A percentile compares a stretch with the other conserved stretches of the same genome.
These are phyloP conservation scores for Leptinotarsa texana DNA, from an alignment of 1,140 invertebrate genomes.

Conservation along the genomic window DNA sequence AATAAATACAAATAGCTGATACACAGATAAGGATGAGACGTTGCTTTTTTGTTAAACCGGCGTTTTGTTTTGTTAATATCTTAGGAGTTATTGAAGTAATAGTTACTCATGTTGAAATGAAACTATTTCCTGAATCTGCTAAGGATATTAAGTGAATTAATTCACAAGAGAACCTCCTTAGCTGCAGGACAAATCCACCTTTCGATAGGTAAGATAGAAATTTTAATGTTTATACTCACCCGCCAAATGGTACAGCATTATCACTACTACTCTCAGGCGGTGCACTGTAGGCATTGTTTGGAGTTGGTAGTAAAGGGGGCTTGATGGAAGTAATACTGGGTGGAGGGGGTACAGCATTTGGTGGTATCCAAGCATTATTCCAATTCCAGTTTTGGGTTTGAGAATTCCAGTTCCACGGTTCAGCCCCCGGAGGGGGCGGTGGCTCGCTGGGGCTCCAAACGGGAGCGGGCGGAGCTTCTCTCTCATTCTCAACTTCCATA, in stretches of 20 bases:
- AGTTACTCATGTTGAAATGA: no score
- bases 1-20: no score
- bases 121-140: no score
- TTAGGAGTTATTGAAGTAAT: no score
- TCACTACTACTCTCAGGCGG: conserved; percentile 47
- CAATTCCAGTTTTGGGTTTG: conserved; percentile 57
- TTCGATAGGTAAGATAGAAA: background rate
- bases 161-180: no score
- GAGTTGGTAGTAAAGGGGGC: conserved; percentile 54
- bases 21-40: no score
- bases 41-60: no score
- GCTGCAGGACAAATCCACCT: no score
- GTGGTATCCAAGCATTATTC: conserved; percentile 57
- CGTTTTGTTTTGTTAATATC: no score
- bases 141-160: no score
- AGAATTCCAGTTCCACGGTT: conserved; percentile 51
- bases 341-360: conserved; percentile 54
- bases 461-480: conserved; percentile 56
- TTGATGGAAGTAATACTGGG: conserved; percentile 54
- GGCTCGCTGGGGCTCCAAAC: conserved; percentile 46
- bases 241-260: conserved; percentile 43
- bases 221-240: conserved; percentile 18
- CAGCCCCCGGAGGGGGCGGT: conserved; percentile 39
- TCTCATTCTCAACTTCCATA: conserved; percentile 80
- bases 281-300: conserved; percentile 55